These are phyloP conservation scores for Antigone vipio DNA, from an alignment of 2,113 vertebrate genomes.

Conservation along the genomic window DNA sequence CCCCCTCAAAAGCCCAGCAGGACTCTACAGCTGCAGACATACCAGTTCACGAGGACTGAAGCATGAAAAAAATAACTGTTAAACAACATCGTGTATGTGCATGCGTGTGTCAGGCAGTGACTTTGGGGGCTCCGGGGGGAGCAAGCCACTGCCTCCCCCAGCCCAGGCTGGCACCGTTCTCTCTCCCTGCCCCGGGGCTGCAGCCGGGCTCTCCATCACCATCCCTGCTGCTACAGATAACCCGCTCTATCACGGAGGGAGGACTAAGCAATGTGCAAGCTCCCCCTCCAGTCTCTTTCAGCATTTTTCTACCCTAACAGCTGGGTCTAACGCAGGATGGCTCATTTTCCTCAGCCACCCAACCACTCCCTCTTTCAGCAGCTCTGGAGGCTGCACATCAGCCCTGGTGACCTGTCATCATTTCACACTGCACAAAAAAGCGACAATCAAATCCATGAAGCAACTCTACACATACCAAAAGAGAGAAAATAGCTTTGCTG, in stretches of 20 bases:
- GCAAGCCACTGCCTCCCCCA: background rate
- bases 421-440: background rate
- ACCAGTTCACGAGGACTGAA: background rate
- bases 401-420: background rate
- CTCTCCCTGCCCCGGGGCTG: background rate
- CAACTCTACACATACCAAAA: background rate
- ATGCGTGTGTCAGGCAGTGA: background rate
- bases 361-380: background rate
- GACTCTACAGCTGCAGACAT: background rate
- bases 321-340: background rate
- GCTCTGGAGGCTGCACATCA: background rate
- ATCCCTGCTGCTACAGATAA: background rate
- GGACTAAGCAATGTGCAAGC: background rate
- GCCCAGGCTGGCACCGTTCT: background rate
- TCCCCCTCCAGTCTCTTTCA: background rate
- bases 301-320: background rate
- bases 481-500: background rate
- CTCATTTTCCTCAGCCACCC: background rate
- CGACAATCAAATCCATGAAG: background rate
- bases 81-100: too few species aligned
- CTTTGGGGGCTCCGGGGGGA: background rate
- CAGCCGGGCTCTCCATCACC: background rate
- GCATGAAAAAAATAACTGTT: background rate
- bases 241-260: fast-evolving
- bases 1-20: background rate